Evolutionary conservation across 2,113 vertebrate genomes (phyloP), one percentile per base, ranked within the genome.

Genomic region (Henicopernis longicauda): DNA sequence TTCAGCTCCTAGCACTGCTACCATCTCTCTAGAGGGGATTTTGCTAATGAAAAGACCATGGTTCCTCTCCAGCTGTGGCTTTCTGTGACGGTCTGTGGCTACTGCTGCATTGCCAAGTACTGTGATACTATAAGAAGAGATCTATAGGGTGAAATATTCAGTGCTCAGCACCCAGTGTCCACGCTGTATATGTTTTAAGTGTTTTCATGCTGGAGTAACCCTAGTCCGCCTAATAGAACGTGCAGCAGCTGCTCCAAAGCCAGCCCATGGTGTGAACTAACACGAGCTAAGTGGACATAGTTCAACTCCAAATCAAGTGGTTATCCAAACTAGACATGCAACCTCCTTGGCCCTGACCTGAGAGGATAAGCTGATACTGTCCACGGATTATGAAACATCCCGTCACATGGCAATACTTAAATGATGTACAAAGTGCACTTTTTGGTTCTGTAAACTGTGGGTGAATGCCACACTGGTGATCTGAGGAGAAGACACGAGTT

Each of bases 141-240:
- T 32, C 36, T 31, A 3, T 19, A 54, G 34, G 16, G 27, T 58
- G 50, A 83, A 79, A 44, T 34, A 67, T 19, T 66, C 0, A 0
- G 11, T 44, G 50, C 40, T 59, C 63, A 82, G 18, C 65, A 67
- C 52, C 27, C 21, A 19, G 5, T 42, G 47, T 34, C 36, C 40
- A n/a, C 0, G 0, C 0, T 21, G 2, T 54, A 3, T 13, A 2
- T 23, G 25, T 66, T 90, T 71, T 1, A n/a, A 32, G 16, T 16
- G 23, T 78, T 90, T 92, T 81, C 55, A 18, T n/a, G 63, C 16
- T 26, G 22, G 25, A 27, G 2, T 50, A 26, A 32, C 17, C 17
- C 2, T 22, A 31, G 31, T 70, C n/a, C 16, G 57, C 40, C 47
- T 79, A 87, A 81, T 17, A 25, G 6, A 29, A 1, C 0, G 2